Evolutionary conservation across 2,797 vertebrate genomes (phyloP).

Genomic region (Dromococcyx pavoninus): DNA sequence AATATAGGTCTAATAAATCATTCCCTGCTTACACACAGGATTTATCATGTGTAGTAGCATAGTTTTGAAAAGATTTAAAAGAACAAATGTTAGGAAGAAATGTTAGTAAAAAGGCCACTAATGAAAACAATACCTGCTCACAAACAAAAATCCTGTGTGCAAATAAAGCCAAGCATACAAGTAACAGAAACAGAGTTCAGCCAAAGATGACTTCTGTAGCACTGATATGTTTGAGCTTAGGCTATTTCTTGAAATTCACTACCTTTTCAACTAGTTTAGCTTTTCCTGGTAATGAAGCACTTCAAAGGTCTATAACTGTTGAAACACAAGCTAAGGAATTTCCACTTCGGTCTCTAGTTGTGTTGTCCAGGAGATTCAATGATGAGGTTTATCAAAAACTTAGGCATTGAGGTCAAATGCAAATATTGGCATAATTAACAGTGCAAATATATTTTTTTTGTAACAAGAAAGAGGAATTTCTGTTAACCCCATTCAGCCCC

Average conservation of each 20-base stretch:
- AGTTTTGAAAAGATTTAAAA: neutral
- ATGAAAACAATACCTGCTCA: neutral
- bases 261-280: neutral
- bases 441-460: neutral
- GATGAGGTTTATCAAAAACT: neutral
- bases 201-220: neutral
- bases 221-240: neutral
- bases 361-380: neutral
- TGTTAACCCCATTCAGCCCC: neutral
- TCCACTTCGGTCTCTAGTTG: neutral
- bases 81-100: neutral
- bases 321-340: neutral
- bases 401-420: neutral
- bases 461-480: neutral
- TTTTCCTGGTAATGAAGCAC: neutral
- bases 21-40: neutral
- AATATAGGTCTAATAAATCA: neutral
- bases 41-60: rapidly evolving
- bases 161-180: neutral
- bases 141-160: neutral
- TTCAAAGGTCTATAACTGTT: neutral
- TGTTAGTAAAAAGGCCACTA: neutral
- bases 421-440: neutral
- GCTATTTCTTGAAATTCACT: neutral
- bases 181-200: neutral